Evolutionary conservation across 2,888 invertebrate genomes (phyloP).

Genomic region (Epinotia bilunana): DNA sequence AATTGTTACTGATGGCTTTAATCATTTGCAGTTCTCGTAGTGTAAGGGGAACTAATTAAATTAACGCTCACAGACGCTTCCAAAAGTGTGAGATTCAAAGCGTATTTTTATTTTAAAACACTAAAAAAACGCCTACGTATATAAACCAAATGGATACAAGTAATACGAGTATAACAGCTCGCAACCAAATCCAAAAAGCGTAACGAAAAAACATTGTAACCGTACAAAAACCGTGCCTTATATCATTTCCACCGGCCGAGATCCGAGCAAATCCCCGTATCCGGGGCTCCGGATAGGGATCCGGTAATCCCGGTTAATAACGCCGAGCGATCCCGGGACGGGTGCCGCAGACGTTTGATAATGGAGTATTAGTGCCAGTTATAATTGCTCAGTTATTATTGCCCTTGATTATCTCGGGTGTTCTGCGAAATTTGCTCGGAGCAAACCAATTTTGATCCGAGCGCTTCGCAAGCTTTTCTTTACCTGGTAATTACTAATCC

Average conservation of each 20-base stretch:
- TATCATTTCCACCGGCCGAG: conserved; percentile 80
- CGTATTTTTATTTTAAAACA: not conserved
- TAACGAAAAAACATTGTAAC: conserved; percentile 48
- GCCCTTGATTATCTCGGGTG: conserved; percentile 59
- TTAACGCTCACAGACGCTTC: not conserved
- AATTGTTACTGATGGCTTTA: conserved; percentile 10
- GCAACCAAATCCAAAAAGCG: conserved; percentile 51
- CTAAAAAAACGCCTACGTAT: too few species aligned
- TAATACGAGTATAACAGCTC: not conserved
- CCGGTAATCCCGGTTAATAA: conserved; percentile 84
- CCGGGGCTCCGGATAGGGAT: conserved; percentile 75
- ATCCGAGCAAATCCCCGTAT: conserved; percentile 82
- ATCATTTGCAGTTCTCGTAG: not conserved
- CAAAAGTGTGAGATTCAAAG: not conserved
- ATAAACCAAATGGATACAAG: conserved; percentile 2
- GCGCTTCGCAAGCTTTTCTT: conserved; percentile 4
- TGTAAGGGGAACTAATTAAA: conserved; percentile 3
- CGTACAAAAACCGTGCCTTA: conserved; percentile 62
- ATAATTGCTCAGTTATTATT: conserved; percentile 76
- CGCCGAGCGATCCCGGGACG: conserved; percentile 66
- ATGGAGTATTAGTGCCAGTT: conserved; percentile 75
- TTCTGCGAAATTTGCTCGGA: conserved; percentile 32
- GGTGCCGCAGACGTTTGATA: conserved; percentile 69
- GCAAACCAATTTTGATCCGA: conserved; percentile 13
- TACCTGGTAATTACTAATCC: conserved; percentile 1